phyloP scores from a whole-genome alignment of 1,140 invertebrate species.

The Drosophila tsacasi region DNA sequence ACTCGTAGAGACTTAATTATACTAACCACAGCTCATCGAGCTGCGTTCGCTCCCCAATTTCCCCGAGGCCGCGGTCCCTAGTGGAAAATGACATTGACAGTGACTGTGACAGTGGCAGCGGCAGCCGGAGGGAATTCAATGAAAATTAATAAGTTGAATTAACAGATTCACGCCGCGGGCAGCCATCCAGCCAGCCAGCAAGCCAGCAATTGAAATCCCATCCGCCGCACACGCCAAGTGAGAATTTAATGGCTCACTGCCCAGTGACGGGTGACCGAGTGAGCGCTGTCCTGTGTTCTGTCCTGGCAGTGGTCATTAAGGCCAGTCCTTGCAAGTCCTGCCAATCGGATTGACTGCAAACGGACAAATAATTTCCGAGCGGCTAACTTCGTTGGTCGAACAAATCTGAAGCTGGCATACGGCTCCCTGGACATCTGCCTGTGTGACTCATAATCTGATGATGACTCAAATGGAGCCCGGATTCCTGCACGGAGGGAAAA shows the following conservation, averaged over 20 bases:
- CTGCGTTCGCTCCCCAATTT: background rate
- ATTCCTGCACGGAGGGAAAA: background rate
- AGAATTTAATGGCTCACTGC: conserved; percentile 51
- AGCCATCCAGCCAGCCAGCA: background rate
- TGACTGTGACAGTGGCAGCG: conserved; percentile 2
- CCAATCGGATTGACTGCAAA: conserved; percentile 12
- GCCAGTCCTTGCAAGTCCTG: conserved; percentile 1
- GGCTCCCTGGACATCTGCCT: conserved; percentile 2
- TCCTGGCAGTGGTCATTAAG: conserved; percentile 35
- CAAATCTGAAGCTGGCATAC: conserved; percentile 11
- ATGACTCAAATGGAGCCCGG: conserved; percentile 8
- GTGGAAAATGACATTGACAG: conserved; percentile 56
- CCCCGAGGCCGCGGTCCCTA: conserved; percentile 11
- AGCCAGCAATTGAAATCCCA: conserved; percentile 25
- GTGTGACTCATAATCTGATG: conserved; percentile 30
- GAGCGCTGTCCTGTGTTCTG: conserved; percentile 3
- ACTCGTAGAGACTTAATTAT: conserved; percentile 27
- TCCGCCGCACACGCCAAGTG: conserved; percentile 28
- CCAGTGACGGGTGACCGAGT: conserved; percentile 1
- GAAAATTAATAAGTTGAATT: conserved; percentile 74
- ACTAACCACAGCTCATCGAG: conserved; percentile 30
- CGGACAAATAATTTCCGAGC: conserved; percentile 34
- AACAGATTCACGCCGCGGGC: conserved; percentile 50
- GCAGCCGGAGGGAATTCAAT: conserved; percentile 55
- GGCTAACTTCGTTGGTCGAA: conserved; percentile 32